Conservation (phyloP, 2,797 vertebrate genomes). For the Cirrhinus molitorella region DNA sequence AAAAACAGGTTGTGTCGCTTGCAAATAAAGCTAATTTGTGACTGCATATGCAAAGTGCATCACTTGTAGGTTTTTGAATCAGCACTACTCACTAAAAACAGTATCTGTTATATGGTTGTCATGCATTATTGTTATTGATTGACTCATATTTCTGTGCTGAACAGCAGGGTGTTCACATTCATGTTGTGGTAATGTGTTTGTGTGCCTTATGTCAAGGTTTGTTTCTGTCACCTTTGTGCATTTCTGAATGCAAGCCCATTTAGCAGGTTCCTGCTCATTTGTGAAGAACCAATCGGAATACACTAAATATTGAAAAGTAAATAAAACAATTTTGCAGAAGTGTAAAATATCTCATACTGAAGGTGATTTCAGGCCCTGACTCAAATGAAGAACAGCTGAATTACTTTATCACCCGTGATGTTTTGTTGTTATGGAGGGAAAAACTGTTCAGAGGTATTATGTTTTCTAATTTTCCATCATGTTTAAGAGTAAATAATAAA, state of each 20-base stretch:
- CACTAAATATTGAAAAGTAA: not conserved
- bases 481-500: conserved; percentile 87
- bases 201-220: conserved; percentile 86
- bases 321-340: not conserved
- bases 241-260: not conserved
- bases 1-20: conserved; percentile 60
- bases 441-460: conserved; percentile 80
- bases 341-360: not conserved
- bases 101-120: conserved; percentile 74
- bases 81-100: conserved; percentile 79
- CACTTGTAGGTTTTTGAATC: conserved; percentile 66
- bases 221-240: conserved; percentile 59
- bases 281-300: not conserved
- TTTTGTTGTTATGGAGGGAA: conserved; percentile 10
- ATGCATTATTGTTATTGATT: conserved; percentile 76
- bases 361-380: not conserved
- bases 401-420: not conserved
- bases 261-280: not conserved
- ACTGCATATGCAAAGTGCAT: conserved; percentile 65
- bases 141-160: conserved; percentile 62
- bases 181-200: conserved; percentile 83
- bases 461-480: conserved; percentile 87
- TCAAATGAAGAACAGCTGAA: not conserved
- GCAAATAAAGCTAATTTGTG: conserved; percentile 56
- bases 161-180: conserved; percentile 65